Evolutionary conservation across 2,888 invertebrate genomes (phyloP), one percentile per base, ranked within the genome.

Genomic region (Campaea margaritaria): DNA sequence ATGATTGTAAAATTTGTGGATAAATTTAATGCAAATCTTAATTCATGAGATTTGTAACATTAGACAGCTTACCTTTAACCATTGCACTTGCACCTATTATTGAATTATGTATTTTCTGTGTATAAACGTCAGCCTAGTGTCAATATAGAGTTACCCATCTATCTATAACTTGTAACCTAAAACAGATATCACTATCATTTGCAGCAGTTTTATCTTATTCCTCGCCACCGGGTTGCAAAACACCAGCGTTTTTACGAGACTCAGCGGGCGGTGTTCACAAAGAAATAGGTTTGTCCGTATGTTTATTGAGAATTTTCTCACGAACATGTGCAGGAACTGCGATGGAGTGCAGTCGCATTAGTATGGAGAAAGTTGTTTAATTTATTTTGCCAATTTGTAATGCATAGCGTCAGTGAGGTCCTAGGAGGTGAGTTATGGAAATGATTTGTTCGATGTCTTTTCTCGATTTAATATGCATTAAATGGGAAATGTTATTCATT

Each of bases 281-380:
- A 88, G 86, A 75, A 75, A 76, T 80, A 74, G 73, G 74, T 68
- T 62, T 73, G 60, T 55, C 73, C 76, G 79, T 82, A 74, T 86
- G 74, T 77, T 81, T 82, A 82, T 85, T 85, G 79, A 78, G 78
- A 83, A 73, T 79, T 69, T 87, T 89, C 89, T 87, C 89, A 89
- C 88, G 88, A 79, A 78, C 86, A 86, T 78, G 81, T 87, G 85
- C 78, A 70, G 60, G 77, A 70, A 74, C 73, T 68, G 70, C 69
- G 69, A 64, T 62, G 65, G 69, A 45, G 62, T 81, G 77, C 79
- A 83, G 82, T 73, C 64, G 77, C 68, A 60, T 67, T 55, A 31
- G 51, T 46, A 46, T 47, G 52, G 75, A 68, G 75, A 79, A 78
- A 76, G 72, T 76, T 67, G 72, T 74, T 67, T 75, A 74, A 78